These are phyloP conservation scores for Dolichopus griseipennis DNA, from an alignment of 2,888 invertebrate species.

Conservation along the genomic window DNA sequence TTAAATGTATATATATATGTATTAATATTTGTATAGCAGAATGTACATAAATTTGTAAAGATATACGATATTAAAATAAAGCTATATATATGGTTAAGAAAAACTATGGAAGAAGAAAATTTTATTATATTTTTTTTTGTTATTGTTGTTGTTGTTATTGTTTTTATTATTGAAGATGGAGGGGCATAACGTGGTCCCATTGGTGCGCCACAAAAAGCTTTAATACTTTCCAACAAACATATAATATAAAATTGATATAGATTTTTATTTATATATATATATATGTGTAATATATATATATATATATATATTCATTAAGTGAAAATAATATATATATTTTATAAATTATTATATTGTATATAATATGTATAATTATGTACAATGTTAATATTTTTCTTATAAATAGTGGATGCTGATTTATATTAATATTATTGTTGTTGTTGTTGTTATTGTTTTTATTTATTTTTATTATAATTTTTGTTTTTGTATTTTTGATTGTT, in stretches of 20 bases:
- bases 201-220: slow-evolving; percentile 46
- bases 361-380: neutral
- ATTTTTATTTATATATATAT: no score
- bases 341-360: neutral
- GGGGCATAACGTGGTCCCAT: slow-evolving; percentile 45
- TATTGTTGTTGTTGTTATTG: no score
- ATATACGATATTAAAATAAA: no score
- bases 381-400: no score
- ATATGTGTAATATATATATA: neutral
- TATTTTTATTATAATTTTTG: no score
- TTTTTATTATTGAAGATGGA: slow-evolving; percentile 23
- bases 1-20: neutral
- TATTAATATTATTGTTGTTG: no score
- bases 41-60: neutral
- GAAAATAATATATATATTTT: neutral
- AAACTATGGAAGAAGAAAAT: slow-evolving; percentile 8
- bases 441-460: no score
- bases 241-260: no score
- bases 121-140: no score
- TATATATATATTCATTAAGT: neutral
- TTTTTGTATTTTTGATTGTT: no score
- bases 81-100: no score
- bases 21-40: neutral
- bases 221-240: neutral
- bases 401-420: no score